Evolutionary conservation across 2,888 invertebrate species (phyloP).

Genomic region (Melangyna quadrimaculata): DNA sequence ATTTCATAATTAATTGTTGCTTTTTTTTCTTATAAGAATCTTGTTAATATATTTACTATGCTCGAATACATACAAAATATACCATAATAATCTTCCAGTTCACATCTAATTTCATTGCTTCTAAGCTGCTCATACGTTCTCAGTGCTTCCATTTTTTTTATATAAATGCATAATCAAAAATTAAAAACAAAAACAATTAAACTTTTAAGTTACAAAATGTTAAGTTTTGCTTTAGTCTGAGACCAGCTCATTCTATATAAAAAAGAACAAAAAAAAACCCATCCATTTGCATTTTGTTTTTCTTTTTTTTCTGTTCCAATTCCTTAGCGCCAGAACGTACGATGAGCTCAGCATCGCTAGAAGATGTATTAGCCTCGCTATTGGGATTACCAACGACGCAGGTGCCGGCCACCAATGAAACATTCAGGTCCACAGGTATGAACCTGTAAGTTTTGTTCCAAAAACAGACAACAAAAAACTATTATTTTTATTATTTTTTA

Average conservation of each 20-base stretch:
- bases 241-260: conserved; percentile 53
- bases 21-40: conserved; percentile 11
- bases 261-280: conserved; percentile 28
- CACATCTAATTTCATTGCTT: conserved; percentile 51
- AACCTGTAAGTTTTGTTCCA: conserved; percentile 89
- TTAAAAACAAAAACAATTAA: conserved; percentile 17
- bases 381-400: conserved; percentile 88
- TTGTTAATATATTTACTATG: background rate
- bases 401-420: conserved; percentile 78
- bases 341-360: conserved; percentile 92
- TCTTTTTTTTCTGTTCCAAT: conserved; percentile 60
- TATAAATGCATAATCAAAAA: background rate
- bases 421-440: conserved; percentile 88
- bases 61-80: background rate
- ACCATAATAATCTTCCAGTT: conserved; percentile 33
- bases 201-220: conserved; percentile 20
- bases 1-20: conserved; percentile 19
- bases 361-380: conserved; percentile 96
- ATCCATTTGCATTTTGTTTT: conserved; percentile 69
- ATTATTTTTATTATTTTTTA: conserved; percentile 1
- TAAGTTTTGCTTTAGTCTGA: conserved; percentile 47
- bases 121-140: conserved; percentile 62
- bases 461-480: conserved; percentile 72
- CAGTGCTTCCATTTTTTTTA: conserved; percentile 39
- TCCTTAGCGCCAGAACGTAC: conserved; percentile 83